phyloP scores from a whole-genome alignment of 2,113 vertebrate species.

The Phyllostomus discolor region DNA sequence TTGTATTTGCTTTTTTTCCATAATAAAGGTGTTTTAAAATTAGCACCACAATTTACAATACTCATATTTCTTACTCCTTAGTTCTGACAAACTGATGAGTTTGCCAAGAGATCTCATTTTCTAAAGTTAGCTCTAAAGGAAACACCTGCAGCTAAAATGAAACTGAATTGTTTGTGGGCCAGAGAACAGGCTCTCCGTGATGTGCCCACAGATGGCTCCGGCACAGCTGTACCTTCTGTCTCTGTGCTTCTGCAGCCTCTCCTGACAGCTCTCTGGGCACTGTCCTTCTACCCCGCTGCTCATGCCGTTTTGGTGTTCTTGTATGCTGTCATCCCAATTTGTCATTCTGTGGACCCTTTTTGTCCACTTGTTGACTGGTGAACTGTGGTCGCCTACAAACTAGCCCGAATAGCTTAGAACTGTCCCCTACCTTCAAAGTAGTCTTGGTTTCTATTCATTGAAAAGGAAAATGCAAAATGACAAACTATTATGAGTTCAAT shows the following conservation, averaged over 20 bases:
- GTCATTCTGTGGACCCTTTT: background rate
- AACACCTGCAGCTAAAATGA: slow-evolving; percentile 55
- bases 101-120: background rate
- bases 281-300: background rate
- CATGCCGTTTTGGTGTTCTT: background rate
- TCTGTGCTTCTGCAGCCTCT: background rate
- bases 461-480: slow-evolving; percentile 19
- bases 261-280: background rate
- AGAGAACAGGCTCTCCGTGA: background rate
- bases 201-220: background rate
- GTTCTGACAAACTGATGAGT: background rate
- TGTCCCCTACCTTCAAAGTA: background rate
- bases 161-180: background rate
- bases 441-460: background rate
- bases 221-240: background rate
- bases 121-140: slow-evolving; percentile 51
- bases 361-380: background rate
- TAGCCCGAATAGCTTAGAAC: background rate
- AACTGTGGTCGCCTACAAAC: background rate
- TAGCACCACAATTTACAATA: background rate
- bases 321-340: background rate
- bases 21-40: slow-evolving; percentile 38
- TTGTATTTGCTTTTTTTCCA: background rate
- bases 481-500: background rate
- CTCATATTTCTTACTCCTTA: background rate